A percentile compares a stretch with the other conserved stretches of the same genome.
Evolutionary conservation across 2,888 invertebrate genomes (phyloP).

Genomic region (Meiosimyza decipiens): DNA sequence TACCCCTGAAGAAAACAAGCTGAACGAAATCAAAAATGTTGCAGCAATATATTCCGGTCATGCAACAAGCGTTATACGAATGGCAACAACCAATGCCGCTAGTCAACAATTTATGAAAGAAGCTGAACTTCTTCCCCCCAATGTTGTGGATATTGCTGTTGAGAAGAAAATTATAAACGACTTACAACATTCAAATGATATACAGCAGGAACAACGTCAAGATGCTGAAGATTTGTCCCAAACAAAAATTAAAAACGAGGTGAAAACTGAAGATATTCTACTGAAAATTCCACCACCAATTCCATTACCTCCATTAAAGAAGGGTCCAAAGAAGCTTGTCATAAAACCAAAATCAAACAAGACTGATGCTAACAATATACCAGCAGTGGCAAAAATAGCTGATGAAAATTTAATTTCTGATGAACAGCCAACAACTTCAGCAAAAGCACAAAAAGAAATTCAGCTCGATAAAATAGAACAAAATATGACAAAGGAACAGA

Average conservation of each 20-base stretch:
- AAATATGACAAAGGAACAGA: constrained; percentile 31
- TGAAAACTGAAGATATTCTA: constrained; percentile 30
- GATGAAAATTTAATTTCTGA: constrained; percentile 35
- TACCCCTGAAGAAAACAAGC: constrained; percentile 33
- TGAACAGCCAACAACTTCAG: constrained; percentile 45
- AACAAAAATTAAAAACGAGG: constrained; percentile 52
- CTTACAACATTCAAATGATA: constrained; percentile 6
- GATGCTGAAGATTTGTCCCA: constrained; percentile 54
- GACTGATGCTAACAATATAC: constrained; percentile 40
- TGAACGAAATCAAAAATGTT: constrained; percentile 27
- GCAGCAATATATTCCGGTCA: constrained; percentile 48
- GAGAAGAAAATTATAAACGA: not conserved
- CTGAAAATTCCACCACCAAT: not conserved
- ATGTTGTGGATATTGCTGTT: not conserved
- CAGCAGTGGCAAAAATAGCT: not conserved
- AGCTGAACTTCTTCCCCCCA: not conserved
- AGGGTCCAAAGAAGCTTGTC: constrained; percentile 52
- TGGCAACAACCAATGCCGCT: constrained; percentile 55
- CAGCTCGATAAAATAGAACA: constrained; percentile 27
- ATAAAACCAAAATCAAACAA: constrained; percentile 63
- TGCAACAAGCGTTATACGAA: constrained; percentile 65
- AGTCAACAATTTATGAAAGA: constrained; percentile 43
- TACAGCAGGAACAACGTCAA: constrained; percentile 23
- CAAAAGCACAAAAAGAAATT: constrained; percentile 38
- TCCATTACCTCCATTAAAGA: constrained; percentile 32